Evolutionary conservation across 1,140 invertebrate species (phyloP).

Genomic region (Camponotus vicinus): DNA sequence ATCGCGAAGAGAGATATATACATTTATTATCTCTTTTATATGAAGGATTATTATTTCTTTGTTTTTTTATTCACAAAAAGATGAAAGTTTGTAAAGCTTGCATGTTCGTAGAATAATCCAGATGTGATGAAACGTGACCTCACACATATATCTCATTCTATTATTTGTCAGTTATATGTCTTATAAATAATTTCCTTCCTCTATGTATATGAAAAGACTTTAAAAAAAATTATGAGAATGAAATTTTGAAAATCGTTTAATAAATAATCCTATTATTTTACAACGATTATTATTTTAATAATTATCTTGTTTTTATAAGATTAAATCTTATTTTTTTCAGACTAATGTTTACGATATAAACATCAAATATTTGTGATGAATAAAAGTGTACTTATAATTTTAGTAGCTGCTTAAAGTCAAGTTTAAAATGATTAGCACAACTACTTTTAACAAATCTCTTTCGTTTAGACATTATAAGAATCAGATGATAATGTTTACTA

Average conservation of each 20-base stretch:
- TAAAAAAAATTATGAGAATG: neutral
- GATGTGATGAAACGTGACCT: no score
- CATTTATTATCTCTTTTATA: slow-evolving; percentile 9
- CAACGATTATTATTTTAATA: neutral
- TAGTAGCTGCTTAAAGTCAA: slow-evolving; percentile 2
- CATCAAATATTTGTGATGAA: neutral
- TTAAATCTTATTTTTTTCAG: no score
- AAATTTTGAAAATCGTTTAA: neutral
- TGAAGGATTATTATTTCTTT: neutral
- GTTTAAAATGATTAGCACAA: slow-evolving; percentile 24
- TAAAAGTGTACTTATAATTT: neutral
- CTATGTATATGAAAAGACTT: neutral
- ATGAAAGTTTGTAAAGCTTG: neutral
- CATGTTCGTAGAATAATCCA: neutral
- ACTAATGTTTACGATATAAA: slow-evolving; percentile 9
- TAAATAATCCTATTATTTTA: neutral
- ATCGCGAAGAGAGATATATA: neutral
- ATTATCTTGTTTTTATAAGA: neutral
- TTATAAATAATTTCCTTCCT: neutral
- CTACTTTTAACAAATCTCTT: neutral
- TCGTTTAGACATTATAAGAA: neutral
- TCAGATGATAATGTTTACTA: neutral
- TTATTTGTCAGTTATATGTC: neutral
- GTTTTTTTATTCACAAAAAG: neutral
- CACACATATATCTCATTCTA: neutral